Evolutionary conservation across 2,797 vertebrate species (phyloP).

Genomic region (Lagocephalus sceleratus): DNA sequence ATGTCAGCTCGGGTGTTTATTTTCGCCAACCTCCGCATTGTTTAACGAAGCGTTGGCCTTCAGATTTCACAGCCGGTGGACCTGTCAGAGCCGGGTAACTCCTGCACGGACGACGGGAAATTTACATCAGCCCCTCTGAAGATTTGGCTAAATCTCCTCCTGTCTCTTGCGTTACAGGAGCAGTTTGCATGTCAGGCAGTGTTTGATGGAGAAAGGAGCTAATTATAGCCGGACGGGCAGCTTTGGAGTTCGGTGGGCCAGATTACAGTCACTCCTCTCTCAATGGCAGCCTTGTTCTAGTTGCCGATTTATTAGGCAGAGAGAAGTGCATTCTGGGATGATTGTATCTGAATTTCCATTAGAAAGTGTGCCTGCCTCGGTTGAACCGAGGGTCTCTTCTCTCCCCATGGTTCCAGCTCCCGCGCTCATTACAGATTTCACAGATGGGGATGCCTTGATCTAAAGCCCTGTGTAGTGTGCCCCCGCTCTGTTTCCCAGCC

Average conservation of each 20-base stretch:
- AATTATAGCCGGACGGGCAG: constrained; percentile 71
- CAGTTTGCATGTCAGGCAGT: constrained; percentile 60
- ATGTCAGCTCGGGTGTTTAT: constrained; percentile 24
- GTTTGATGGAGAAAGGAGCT: constrained; percentile 75
- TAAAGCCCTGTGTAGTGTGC: constrained; percentile 54
- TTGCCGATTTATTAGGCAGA: constrained; percentile 73
- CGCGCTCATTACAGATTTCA: constrained; percentile 62
- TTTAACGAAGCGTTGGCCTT: constrained; percentile 27
- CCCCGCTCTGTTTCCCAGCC: constrained; percentile 39
- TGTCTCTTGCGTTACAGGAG: constrained; percentile 43
- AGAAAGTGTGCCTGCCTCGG: constrained; percentile 73
- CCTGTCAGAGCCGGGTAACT: constrained; percentile 37
- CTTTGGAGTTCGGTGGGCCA: constrained; percentile 74
- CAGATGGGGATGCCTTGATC: constrained; percentile 52
- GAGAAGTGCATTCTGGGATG: constrained; percentile 80
- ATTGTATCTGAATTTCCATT: constrained; percentile 80
- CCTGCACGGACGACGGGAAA: constrained; percentile 22
- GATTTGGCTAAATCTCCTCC: constrained; percentile 23
- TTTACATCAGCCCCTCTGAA: constrained; percentile 5
- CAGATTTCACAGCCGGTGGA: constrained; percentile 35
- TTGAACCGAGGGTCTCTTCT: constrained; percentile 68
- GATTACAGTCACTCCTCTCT: constrained; percentile 76
- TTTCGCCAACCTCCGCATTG: constrained; percentile 11
- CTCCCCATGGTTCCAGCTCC: constrained; percentile 51
- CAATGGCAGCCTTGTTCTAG: constrained; percentile 80